Evolutionary conservation across 2,888 invertebrate species (phyloP), one percentile per base, ranked within the genome.

Genomic region (Malthinus flaveolus): DNA sequence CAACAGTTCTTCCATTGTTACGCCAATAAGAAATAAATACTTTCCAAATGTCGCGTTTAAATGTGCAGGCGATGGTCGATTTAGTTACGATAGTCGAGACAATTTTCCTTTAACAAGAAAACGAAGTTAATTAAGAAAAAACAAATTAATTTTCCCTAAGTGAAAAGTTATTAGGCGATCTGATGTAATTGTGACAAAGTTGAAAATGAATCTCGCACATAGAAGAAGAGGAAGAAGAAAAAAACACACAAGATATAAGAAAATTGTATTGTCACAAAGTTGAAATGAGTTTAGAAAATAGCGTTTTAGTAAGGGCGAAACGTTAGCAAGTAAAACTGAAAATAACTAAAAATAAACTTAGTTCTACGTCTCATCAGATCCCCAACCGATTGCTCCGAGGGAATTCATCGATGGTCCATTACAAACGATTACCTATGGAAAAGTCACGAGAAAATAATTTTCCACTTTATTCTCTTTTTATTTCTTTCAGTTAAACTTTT

Each of bases 141-240:
- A 66, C 66, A 66, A 63, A 61, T 63, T 68, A 69, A 68, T 69
- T 68, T 67, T 68, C 67, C 65, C 68, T 68, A 68, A 66, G 66
- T 68, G 67, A 58, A 61, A 66, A 69, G 56, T 64, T 53, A 54
- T 52, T 48, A n/a, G 45, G 45, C 36, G 53, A 56, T 58, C 63
- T 67, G 65, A 64, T 69, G 62, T 69, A 69, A 70, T 68, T 70
- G 70, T 68, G 69, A 67, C 69, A 68, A 70, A 70, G 69, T 70
- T 70, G 58, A 49, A 63, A 66, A 67, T 67, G 67, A 65, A 66
- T 65, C 64, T 64, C 63, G 62, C 63, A 60, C 5, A 23, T 2
- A 2, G 23, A 5, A n/a, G 5, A 5, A 23, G 23, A 2, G 23
- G 23, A n/a, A 23, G 23, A 23, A 23, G 23, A 23, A 23, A 23